Base-by-base conservation (phyloP, 2,797 vertebrate genomes). In the Dryobates pubescens region DNA sequence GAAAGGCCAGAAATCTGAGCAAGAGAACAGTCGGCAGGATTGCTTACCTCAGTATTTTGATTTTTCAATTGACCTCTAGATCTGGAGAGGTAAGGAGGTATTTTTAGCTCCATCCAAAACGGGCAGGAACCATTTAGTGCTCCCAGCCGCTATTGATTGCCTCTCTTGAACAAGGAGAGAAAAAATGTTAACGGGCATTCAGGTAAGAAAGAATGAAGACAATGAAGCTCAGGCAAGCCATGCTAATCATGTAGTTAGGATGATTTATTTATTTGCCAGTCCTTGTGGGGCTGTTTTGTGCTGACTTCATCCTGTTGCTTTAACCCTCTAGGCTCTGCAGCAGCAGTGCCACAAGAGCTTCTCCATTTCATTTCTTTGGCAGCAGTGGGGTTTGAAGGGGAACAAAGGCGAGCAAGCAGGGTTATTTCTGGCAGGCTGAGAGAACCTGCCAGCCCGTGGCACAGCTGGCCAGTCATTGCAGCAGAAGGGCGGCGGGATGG, bases 41-140 rank as follows among this genome's bases (percentile, higher is more conserved):
- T 78, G 77, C 67, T 91, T 88, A 62, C 82, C 79, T 95, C 80
- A 70, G 77, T 93, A 75, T 92, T 95, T 81, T 91, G 77, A 94
- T 96, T 96, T 95, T 94, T 92, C 88, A 91, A 53, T 85, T 96
- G 90, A 96, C 88, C 89, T 93, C 92, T 92, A 93, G 93, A 78
- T 85, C 81, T 24, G 34, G 72, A 89, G 69, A 86, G 69, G 81
- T 89, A 92, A 79, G 76, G 79, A 23, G 54, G 79, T 85, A 93
- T 95, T 96, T 96, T 96, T 94, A 96, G 92, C 61, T 78, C 38
- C 82, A 88, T 77, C 83, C 72, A 87, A 74, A 83, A 90, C 5
- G 70, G 71, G 45, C 84, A 93, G 91, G 54, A 94, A 85, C 69
- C 79, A 90, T 92, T 95, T 87, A 93, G 72, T 81, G 80, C 56